Conservation (phyloP, 2,797 vertebrate genomes). For the Cynopterus sphinx region DNA sequence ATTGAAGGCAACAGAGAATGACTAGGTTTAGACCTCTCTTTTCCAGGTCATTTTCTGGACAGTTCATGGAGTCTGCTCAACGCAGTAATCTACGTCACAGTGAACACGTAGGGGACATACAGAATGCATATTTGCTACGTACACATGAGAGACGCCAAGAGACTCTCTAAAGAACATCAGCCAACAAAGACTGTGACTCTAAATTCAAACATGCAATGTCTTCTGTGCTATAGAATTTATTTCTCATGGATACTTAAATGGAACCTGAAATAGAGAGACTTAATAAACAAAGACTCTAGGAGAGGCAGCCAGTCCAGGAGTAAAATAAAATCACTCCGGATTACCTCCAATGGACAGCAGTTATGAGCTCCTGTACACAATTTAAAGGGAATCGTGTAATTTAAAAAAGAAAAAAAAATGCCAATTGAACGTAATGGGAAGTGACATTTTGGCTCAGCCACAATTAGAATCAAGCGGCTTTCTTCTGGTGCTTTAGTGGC, state of each 20-base stretch:
- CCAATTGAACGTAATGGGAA: conserved; percentile 83
- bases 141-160: not conserved
- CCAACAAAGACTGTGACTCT: not conserved
- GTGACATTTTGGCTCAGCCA: conserved; percentile 86
- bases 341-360: conserved; percentile 60
- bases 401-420: conserved; percentile 41
- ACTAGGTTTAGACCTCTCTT: not conserved
- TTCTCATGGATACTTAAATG: not conserved
- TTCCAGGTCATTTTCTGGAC: not conserved
- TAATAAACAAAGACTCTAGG: conserved; percentile 69
- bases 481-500: conserved; percentile 25
- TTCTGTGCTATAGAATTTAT: conserved; percentile 36
- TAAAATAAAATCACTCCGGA: conserved; percentile 61
- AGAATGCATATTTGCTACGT: not conserved
- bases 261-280: conserved; percentile 39
- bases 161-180: not conserved
- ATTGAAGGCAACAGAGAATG: not conserved
- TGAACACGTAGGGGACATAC: not conserved
- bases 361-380: conserved; percentile 54
- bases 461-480: conserved; percentile 80
- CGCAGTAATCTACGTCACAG: not conserved
- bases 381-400: conserved; percentile 76
- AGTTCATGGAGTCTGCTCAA: not conserved
- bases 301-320: not conserved
- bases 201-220: not conserved